A percentile compares a stretch with the other conserved stretches of the same genome.
Conservation (phyloP, 1,140 invertebrate species). For the Bombus waltoni region DNA sequence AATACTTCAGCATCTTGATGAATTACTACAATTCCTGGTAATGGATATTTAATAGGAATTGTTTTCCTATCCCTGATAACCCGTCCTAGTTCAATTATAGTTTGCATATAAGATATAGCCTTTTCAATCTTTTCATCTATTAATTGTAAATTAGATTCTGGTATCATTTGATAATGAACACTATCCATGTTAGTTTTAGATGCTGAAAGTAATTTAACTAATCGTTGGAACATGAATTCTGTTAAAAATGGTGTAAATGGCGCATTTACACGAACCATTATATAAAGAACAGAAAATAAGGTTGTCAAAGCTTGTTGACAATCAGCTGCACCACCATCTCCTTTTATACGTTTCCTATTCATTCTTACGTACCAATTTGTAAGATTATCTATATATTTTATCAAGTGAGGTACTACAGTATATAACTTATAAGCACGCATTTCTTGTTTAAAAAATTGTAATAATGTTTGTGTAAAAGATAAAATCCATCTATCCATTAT, state of each 20-base stretch:
- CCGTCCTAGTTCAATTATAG: slow-evolving; percentile 96
- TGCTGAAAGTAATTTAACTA: slow-evolving; percentile 84
- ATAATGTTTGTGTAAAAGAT: slow-evolving; percentile 96
- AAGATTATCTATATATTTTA: slow-evolving; percentile 98
- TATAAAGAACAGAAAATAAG: slow-evolving; percentile 93
- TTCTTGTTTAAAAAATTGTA: slow-evolving; percentile 94
- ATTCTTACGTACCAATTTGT: slow-evolving; percentile 99
- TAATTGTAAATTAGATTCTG: slow-evolving; percentile 87
- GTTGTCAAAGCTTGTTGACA: slow-evolving; percentile 93
- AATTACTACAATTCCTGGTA: slow-evolving; percentile 97
- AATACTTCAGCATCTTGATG: slow-evolving; percentile 92
- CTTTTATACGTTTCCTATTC: slow-evolving; percentile 96
- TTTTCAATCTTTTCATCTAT: slow-evolving; percentile 95
- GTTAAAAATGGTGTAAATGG: slow-evolving; percentile 99
- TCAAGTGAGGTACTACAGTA: slow-evolving; percentile 95
- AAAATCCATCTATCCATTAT: slow-evolving; percentile 99
- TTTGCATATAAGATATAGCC: slow-evolving; percentile 96
- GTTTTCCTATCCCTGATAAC: slow-evolving; percentile 96
- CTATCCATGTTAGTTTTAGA: slow-evolving; percentile 84
- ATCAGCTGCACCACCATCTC: slow-evolving; percentile 90
- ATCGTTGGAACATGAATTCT: slow-evolving; percentile 97
- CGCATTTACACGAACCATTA: slow-evolving; percentile 96
- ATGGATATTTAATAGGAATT: slow-evolving; percentile 97
- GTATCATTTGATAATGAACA: slow-evolving; percentile 95
- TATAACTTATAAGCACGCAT: slow-evolving; percentile 98